These are phyloP conservation scores for Crenichthys baileyi DNA, from an alignment of 2,797 vertebrate genomes.

Conservation along the genomic window DNA sequence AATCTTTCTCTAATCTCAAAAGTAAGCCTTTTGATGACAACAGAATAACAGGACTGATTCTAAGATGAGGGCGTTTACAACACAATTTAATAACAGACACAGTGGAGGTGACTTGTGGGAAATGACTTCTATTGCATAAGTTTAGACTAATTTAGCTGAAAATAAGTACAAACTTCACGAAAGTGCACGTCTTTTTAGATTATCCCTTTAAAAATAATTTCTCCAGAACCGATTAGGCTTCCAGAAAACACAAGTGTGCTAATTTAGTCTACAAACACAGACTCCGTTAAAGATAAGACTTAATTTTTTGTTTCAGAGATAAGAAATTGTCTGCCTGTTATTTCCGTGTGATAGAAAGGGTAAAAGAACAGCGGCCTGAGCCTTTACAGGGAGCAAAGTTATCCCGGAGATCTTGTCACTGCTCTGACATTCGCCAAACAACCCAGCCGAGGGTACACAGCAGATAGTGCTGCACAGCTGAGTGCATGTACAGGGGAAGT, in stretches of 20 bases:
- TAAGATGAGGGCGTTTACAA: conserved; percentile 2
- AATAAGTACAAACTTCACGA: not conserved
- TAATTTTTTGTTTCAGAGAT: conserved; percentile 9
- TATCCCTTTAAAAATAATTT: not conserved
- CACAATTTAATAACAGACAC: not conserved
- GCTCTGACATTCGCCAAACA: conserved; percentile 48
- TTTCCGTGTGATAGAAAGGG: conserved; percentile 13
- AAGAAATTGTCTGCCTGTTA: conserved; percentile 19
- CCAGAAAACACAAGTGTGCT: conserved; percentile 19
- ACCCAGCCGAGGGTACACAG: not conserved
- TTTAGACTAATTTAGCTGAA: not conserved
- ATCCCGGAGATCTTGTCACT: conserved; percentile 33
- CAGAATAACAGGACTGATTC: not conserved
- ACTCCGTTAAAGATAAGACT: conserved; percentile 27
- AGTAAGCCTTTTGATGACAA: not conserved
- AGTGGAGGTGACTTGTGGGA: conserved; percentile 10
- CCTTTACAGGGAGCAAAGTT: conserved; percentile 37
- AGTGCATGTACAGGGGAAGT: conserved; percentile 19
- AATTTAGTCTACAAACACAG: conserved; percentile 30
- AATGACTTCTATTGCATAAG: not conserved
- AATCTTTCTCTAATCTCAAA: not conserved
- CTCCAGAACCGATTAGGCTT: conserved; percentile 10
- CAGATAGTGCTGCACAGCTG: conserved; percentile 14
- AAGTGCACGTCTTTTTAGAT: not conserved
- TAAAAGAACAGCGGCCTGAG: conserved; percentile 10